phyloP scores from a whole-genome alignment of 2,797 vertebrate species.

The Crypturellus tataupa region DNA sequence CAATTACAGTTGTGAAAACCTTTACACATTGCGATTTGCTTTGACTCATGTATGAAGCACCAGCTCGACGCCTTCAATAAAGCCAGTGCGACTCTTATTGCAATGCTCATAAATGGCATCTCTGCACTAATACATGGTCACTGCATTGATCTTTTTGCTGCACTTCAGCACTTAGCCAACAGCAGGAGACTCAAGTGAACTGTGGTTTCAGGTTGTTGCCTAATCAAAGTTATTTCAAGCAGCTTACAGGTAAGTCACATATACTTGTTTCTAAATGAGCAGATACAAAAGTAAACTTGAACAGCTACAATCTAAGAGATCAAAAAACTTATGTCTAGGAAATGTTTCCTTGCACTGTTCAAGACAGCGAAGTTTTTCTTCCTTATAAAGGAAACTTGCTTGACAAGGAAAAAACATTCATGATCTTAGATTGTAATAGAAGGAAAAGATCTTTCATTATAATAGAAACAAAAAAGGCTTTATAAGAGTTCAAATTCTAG shows the following conservation, averaged over 20 bases:
- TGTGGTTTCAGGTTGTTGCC: background rate
- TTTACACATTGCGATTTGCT: background rate
- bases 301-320: background rate
- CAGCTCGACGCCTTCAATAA: background rate
- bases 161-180: background rate
- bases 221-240: background rate
- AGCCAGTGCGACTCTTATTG: background rate
- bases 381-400: background rate
- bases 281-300: conserved; percentile 3
- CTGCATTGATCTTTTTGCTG: background rate
- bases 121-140: background rate
- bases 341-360: background rate
- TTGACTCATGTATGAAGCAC: background rate
- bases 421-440: conserved; percentile 38
- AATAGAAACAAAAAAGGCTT: conserved; percentile 43
- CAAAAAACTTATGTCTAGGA: background rate
- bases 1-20: background rate
- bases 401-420: background rate
- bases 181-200: background rate
- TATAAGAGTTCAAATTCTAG: conserved; percentile 25
- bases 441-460: conserved; percentile 21
- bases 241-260: background rate
- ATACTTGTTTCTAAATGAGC: conserved; percentile 21
- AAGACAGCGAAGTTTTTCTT: background rate
- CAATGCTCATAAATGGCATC: background rate